Evolutionary conservation across 2,888 invertebrate species (phyloP).

Genomic region (Timema cristinae): DNA sequence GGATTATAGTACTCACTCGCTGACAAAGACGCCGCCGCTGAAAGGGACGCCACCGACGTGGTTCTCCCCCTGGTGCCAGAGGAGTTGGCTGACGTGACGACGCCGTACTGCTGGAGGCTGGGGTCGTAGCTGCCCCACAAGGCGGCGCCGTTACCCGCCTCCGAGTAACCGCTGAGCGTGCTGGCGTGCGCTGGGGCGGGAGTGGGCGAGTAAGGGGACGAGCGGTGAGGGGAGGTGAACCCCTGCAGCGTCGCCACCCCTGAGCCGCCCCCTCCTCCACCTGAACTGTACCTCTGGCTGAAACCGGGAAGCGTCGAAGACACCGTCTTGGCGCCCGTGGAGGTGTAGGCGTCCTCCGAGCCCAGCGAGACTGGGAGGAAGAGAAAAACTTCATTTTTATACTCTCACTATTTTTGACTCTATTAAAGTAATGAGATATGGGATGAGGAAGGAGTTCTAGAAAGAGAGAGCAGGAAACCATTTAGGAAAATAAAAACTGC

Average conservation of each 20-base stretch:
- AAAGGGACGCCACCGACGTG: constrained; percentile 6
- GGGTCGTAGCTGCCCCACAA: constrained; percentile 16
- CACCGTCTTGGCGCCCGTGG: constrained; percentile 17
- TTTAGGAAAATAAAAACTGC: no score
- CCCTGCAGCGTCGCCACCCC: background rate
- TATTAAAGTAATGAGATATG: no score
- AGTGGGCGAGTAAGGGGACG: constrained; percentile 6
- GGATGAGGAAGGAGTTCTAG: no score
- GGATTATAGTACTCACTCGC: constrained; percentile 3
- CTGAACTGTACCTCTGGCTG: constrained; percentile 50
- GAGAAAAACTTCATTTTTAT: no score
- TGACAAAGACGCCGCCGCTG: background rate
- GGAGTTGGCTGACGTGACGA: background rate
- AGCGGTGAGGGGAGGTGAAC: background rate
- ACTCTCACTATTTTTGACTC: no score
- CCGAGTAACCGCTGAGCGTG: constrained; percentile 3
- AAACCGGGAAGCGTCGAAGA: constrained; percentile 50
- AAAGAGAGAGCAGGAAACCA: no score
- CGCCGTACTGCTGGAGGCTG: constrained; percentile 13
- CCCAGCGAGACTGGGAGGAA: background rate
- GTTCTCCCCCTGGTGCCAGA: background rate
- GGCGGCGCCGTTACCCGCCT: background rate
- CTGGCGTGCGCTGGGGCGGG: constrained; percentile 2
- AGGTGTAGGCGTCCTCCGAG: constrained; percentile 17
- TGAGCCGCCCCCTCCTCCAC: constrained; percentile 10